Evolutionary conservation across 37 sponge, comb jelly and placozoan species (phyloP).

Genomic region (Beroe forskalii): DNA sequence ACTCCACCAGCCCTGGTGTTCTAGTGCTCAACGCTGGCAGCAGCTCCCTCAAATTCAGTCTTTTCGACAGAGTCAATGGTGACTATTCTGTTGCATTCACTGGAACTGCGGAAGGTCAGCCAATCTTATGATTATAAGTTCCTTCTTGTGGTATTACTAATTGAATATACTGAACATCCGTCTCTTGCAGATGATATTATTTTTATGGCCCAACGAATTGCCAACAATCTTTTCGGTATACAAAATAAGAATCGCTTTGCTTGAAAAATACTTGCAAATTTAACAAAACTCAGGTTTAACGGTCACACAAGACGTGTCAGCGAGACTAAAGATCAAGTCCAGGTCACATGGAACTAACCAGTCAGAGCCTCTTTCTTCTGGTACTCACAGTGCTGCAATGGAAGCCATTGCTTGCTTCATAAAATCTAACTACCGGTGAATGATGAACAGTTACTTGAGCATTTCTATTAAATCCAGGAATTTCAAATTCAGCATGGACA

Average conservation of each 20-base stretch:
- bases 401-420: background rate
- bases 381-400: background rate
- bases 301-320: background rate
- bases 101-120: background rate
- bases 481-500: no score
- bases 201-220: no score
- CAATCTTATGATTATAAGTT: background rate
- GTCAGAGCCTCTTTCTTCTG: background rate
- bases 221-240: no score
- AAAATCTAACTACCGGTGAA: background rate
- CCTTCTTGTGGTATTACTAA: no score
- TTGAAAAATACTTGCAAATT: no score
- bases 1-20: background rate
- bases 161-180: no score
- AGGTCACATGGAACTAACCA: background rate
- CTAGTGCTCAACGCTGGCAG: slow-evolving; percentile 48
- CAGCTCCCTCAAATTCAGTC: slow-evolving; percentile 53
- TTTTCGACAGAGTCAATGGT: background rate
- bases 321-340: slow-evolving; percentile 1
- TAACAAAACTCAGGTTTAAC: slow-evolving; percentile 60
- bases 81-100: background rate
- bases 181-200: no score
- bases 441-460: no score
- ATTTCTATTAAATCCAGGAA: no score
- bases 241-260: no score